Percentiles rank a stretch among this genome's conserved stretches.
Conservation (phyloP, 2,888 invertebrate species). For the Caenorhabditis doughertyi region DNA sequence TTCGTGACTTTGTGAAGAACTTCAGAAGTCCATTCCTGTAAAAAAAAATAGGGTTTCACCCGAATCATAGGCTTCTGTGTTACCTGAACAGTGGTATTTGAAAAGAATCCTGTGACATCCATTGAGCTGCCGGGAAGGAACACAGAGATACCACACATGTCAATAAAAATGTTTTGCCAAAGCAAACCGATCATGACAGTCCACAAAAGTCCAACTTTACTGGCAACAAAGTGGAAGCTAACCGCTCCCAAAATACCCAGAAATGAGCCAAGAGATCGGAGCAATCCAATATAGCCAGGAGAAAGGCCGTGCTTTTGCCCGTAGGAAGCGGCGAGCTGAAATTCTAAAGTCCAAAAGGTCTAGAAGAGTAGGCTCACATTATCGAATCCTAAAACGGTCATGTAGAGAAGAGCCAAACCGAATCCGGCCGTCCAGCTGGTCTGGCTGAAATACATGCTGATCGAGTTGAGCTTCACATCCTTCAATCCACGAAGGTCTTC, state of each 20-base stretch:
- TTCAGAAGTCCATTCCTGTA: not conserved
- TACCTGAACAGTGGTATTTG: constrained; percentile 16
- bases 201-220: constrained; percentile 71
- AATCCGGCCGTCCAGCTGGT: constrained; percentile 73
- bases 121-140: constrained; percentile 78
- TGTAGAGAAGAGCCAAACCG: constrained; percentile 76
- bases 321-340: constrained; percentile 74
- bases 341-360: not conserved
- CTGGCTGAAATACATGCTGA: constrained; percentile 68
- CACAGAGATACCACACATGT: constrained; percentile 71
- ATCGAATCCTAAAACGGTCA: constrained; percentile 81
- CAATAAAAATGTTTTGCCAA: constrained; percentile 79
- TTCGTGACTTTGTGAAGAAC: constrained; percentile 8
- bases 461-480: constrained; percentile 5
- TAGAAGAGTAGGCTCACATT: constrained; percentile 75
- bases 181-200: constrained; percentile 75
- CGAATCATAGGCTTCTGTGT: too few species aligned
- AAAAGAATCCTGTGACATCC: constrained; percentile 69
- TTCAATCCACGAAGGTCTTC: not conserved
- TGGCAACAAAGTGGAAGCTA: constrained; percentile 64
- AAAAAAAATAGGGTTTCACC: too few species aligned
- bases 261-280: constrained; percentile 70
- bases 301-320: constrained; percentile 75
- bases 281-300: constrained; percentile 68
- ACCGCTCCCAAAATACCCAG: constrained; percentile 73